These are phyloP conservation scores for Maniola hyperantus DNA, from an alignment of 2,888 invertebrate genomes.

Conservation along the genomic window DNA sequence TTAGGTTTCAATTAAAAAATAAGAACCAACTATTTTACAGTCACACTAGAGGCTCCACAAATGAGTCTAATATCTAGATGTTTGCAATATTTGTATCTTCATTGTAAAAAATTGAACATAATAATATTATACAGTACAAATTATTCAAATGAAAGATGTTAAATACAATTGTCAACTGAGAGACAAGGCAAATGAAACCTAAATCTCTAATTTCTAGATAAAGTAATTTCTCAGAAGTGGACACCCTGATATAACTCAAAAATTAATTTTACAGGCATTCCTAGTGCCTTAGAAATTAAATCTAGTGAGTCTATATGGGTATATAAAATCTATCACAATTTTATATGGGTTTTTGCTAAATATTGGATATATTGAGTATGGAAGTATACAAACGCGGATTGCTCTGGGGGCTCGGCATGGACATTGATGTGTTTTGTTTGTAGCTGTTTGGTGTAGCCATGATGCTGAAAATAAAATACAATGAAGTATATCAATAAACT, in stretches of 20 bases:
- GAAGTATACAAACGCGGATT: constrained; percentile 86
- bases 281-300: constrained; percentile 39
- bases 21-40: no score
- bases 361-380: constrained; percentile 40
- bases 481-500: no score
- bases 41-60: no score
- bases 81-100: no score
- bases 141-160: no score
- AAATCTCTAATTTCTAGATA: neutral
- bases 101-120: no score
- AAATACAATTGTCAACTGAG: no score
- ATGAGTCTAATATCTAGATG: no score
- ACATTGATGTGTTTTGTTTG: constrained; percentile 90
- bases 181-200: no score
- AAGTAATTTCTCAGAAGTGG: constrained; percentile 5
- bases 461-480: constrained; percentile 26
- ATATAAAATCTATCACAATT: constrained; percentile 24
- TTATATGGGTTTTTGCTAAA: constrained; percentile 25
- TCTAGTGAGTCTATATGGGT: constrained; percentile 32
- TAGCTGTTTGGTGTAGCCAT: constrained; percentile 94
- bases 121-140: no score
- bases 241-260: constrained; percentile 34
- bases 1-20: no score
- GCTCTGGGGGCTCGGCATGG: constrained; percentile 87
- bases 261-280: constrained; percentile 39